Evolutionary conservation across 1,140 invertebrate genomes (phyloP), one percentile per base, ranked within the genome.

Genomic region (Arion vulgaris): DNA sequence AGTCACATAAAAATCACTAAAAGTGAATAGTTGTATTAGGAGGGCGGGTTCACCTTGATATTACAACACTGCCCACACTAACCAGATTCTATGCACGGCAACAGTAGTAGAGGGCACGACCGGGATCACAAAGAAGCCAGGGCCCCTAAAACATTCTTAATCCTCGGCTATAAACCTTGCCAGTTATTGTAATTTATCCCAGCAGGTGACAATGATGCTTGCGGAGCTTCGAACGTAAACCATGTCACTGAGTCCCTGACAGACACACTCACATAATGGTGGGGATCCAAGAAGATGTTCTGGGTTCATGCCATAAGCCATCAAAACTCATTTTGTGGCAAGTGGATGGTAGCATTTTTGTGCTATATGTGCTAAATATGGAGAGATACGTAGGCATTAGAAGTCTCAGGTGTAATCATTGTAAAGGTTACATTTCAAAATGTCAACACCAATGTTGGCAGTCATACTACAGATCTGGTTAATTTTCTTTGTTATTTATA

Each of bases 391-490:
- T n/a, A n/a, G n/a, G n/a, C n/a, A n/a, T n/a, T n/a, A n/a, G n/a
- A n/a, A n/a, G n/a, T n/a, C n/a, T n/a, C n/a, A 23, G 53, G 53
- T n/a, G 53, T 23, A 57, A 57, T 57, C 53, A 57, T 66, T 66
- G 62, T 66, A 2, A 28, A 66, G 62, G 32, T 66, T 32, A 28
- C 62, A 28, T 66, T 66, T 66, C 62, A 28, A 32, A 66, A 66
- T 28, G 62, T 66, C n/a, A 66, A 66, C 62, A 7, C 62, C 28
- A 66, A 32, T 32, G 62, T 66, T 66, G 62, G 28, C 62, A 66
- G 1, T 66, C 19, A 17, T 5, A 7, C 32, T 7, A 28, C 28
- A 4, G 17, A 7, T 66, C 9, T 32, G 2, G 53, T 34, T 32
- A n/a, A 34, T 66, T 34, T 66, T 34, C 28, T 66, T 66, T 32